A percentile compares a stretch with the other conserved stretches of the same genome.
Evolutionary conservation across 2,888 invertebrate species (phyloP).

Genomic region (Drosophila histrio): DNA sequence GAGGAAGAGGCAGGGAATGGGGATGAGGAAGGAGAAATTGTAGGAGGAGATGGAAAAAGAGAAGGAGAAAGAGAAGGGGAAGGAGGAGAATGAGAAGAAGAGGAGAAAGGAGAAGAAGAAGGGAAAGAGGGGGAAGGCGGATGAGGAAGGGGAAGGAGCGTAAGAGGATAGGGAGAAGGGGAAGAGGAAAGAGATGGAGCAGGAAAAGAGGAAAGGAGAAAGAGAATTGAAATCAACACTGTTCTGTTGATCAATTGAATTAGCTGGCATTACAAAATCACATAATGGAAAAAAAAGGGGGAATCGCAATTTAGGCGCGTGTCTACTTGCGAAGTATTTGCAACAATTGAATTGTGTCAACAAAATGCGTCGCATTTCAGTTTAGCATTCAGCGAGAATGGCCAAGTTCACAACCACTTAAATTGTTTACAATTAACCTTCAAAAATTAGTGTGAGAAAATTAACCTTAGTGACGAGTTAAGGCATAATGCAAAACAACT

Average conservation of each 20-base stretch:
- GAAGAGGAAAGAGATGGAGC: too few relatives aligned
- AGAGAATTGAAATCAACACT: neutral
- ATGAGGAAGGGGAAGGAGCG: too few relatives aligned
- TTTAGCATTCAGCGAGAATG: neutral
- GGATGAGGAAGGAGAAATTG: too few relatives aligned
- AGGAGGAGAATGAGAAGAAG: too few relatives aligned
- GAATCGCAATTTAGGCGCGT: constrained; percentile 50
- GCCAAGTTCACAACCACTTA: constrained; percentile 30
- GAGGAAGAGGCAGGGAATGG: too few relatives aligned
- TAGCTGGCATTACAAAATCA: constrained; percentile 58
- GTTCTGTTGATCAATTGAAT: constrained; percentile 74
- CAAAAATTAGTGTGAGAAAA: constrained; percentile 71
- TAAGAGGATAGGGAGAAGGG: too few relatives aligned
- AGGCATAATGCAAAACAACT: constrained; percentile 54
- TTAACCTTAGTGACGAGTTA: constrained; percentile 71
- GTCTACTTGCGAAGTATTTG: constrained; percentile 44
- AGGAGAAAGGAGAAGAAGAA: too few relatives aligned
- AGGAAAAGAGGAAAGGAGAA: too few relatives aligned
- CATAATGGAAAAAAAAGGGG: too few relatives aligned
- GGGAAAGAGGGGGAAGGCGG: too few relatives aligned
- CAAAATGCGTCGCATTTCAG: constrained; percentile 15
- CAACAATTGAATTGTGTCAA: constrained; percentile 13
- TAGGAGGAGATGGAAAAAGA: neutral
- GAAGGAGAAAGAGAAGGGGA: too few relatives aligned
- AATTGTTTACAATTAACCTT: constrained; percentile 69